These are phyloP conservation scores for Bilobella aurantiaca DNA, from an alignment of 1,140 invertebrate genomes.

Conservation along the genomic window DNA sequence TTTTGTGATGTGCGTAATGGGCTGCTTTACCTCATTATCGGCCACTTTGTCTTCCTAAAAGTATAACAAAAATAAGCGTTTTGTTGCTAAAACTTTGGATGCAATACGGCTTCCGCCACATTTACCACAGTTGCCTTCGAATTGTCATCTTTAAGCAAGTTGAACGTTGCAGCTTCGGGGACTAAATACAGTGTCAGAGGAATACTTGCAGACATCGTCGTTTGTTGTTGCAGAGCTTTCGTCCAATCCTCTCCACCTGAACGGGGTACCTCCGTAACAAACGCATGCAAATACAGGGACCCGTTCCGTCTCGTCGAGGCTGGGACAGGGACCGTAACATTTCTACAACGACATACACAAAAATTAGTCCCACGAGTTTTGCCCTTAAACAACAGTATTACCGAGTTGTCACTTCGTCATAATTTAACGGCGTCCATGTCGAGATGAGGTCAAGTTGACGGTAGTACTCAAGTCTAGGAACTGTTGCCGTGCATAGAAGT, in stretches of 20 bases:
- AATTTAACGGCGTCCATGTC: constrained; percentile 28
- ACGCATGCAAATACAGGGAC: constrained; percentile 57
- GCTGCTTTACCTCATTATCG: constrained; percentile 37
- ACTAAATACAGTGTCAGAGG: constrained; percentile 56
- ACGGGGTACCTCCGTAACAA: constrained; percentile 43
- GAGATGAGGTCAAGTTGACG: constrained; percentile 35
- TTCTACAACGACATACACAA: constrained; percentile 43
- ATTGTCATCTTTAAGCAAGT: constrained; percentile 52
- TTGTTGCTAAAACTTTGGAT: background rate
- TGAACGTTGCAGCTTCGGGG: constrained; percentile 63
- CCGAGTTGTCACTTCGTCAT: constrained; percentile 23
- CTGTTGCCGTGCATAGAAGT: constrained; percentile 41
- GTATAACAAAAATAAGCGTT: constrained; percentile 11
- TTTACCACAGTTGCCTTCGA: background rate
- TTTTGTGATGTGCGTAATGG: constrained; percentile 52
- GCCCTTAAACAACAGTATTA: background rate
- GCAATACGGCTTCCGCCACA: background rate
- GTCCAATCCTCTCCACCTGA: constrained; percentile 40
- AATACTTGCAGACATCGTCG: constrained; percentile 47
- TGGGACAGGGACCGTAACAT: constrained; percentile 54
- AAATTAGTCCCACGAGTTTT: background rate
- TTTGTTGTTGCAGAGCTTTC: constrained; percentile 44
- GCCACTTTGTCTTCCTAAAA: background rate
- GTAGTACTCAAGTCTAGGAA: constrained; percentile 9
- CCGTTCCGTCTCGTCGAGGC: constrained; percentile 62